Evolutionary conservation across 92 coral and sea anemone genomes (phyloP).

Genomic region (Palythoa heliodiscus): DNA sequence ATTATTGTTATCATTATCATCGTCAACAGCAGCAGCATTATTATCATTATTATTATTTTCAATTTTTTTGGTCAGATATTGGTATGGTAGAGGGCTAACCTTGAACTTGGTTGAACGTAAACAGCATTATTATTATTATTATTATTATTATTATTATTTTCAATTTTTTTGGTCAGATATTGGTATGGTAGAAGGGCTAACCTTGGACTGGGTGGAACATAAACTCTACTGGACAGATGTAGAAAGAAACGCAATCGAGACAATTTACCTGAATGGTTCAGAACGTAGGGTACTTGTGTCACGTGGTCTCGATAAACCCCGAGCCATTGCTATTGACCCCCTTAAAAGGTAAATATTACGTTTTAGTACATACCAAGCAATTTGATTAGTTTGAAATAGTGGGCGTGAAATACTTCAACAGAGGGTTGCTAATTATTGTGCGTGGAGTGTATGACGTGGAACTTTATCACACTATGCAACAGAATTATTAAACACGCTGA

Average conservation of each 20-base stretch:
- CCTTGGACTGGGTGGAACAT: conserved; percentile 21
- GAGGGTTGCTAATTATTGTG: too few relatives aligned
- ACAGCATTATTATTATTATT: neutral
- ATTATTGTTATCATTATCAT: neutral
- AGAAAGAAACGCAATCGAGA: conserved; percentile 2
- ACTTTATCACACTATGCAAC: too few relatives aligned
- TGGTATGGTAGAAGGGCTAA: conserved; percentile 25
- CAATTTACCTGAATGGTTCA: conserved; percentile 21
- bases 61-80: neutral
- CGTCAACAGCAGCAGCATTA: neutral
- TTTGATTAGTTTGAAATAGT: too few relatives aligned
- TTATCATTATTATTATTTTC: neutral
- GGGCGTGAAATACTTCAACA: too few relatives aligned
- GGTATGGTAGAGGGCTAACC: conserved; percentile 21
- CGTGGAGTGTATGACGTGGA: too few relatives aligned
- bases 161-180: neutral
- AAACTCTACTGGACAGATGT: conserved; percentile 37
- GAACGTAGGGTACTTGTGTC: conserved; percentile 12
- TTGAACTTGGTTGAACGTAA: conserved; percentile 28
- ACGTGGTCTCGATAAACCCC: conserved; percentile 23
- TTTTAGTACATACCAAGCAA: too few relatives aligned
- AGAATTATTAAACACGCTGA: too few relatives aligned
- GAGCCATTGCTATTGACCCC: conserved; percentile 21
- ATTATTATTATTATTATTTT: neutral
- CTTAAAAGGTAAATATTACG: neutral